phyloP scores from a whole-genome alignment of 2,113 vertebrate species.

The Elanus axillaris region DNA sequence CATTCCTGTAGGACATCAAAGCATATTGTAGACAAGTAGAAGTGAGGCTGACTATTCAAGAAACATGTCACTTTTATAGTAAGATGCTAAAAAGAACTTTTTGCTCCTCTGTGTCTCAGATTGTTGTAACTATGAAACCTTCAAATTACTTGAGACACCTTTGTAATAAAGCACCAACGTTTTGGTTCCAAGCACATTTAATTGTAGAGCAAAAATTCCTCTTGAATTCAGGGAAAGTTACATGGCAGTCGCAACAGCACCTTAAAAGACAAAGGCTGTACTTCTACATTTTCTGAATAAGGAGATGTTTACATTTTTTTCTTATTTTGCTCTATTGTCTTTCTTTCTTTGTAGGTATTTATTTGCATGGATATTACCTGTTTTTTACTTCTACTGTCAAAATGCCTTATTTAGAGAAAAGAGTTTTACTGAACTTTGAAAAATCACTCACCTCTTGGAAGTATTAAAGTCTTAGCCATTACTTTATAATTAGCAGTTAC shows the following conservation, averaged over 20 bases:
- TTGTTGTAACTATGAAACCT: neutral
- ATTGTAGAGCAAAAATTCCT: neutral
- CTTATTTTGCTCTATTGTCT: neutral
- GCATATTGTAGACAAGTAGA: neutral
- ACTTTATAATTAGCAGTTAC: conserved; percentile 30
- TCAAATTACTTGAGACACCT: neutral
- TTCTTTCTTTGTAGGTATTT: neutral
- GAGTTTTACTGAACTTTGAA: neutral
- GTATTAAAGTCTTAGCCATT: neutral
- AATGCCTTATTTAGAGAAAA: neutral
- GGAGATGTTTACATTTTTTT: neutral
- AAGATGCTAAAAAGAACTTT: neutral
- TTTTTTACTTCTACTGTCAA: neutral
- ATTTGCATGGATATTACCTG: neutral
- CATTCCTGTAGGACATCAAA: neutral
- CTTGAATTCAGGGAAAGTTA: neutral
- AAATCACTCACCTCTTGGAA: neutral
- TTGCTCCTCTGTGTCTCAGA: neutral
- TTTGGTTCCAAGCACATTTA: neutral
- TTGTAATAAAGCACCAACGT: neutral
- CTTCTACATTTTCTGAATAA: neutral
- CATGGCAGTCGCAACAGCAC: neutral
- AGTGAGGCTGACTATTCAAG: neutral
- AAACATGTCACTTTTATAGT: neutral
- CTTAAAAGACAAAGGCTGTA: neutral